Base-by-base conservation (phyloP, 2,113 vertebrate species). In the Sula dactylatra region DNA sequence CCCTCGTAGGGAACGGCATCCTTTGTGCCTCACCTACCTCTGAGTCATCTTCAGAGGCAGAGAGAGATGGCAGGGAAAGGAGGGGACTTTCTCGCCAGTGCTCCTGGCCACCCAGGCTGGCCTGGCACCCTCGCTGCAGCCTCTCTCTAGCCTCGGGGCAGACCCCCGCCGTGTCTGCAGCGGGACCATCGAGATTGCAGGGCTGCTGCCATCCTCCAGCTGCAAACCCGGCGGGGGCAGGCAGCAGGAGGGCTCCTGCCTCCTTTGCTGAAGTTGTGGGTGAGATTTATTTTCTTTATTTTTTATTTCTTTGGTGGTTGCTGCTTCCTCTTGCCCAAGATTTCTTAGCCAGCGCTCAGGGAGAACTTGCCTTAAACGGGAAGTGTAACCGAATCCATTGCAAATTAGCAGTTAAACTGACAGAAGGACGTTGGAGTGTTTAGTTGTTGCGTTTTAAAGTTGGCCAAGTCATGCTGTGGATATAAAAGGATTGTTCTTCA, bases 371-470 rank as follows among this genome's bases (percentile, higher is more conserved):
- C 94, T 94, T 88, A 93, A 93, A 96, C 31, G 82, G 93, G 93
- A 97, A 97, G 97, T 97, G 92, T 95, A 97, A 97, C 93, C 13
- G 58, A 97, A 95, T 97, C 94, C 94, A 96, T 97, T 95, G 92
- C 95, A 93, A 95, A 93, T 95, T 78, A 94, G 59, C 97, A 97
- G 96, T 97, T 97, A 94, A 97, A 97, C 95, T 97, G 96, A 97
- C 95, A 96, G 94, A 90, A 97, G 94, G 93, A 96, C 29, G 90
- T 95, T 95, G 92, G 92, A 97, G 92, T 90, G 92, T 90, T 88
- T 83, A 92, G 92, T 95, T 90, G 64, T 94, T 93, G 79, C 11
- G 0, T 86, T 94, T 91, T 83, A 11, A 73, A 86, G 95, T 81
- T 94, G 93, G 79, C 95, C 92, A 94, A 94, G 92, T 94, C 95